These are phyloP conservation scores for Hippopotamyrus pictus DNA, from an alignment of 2,797 vertebrate genomes.

Conservation along the genomic window DNA sequence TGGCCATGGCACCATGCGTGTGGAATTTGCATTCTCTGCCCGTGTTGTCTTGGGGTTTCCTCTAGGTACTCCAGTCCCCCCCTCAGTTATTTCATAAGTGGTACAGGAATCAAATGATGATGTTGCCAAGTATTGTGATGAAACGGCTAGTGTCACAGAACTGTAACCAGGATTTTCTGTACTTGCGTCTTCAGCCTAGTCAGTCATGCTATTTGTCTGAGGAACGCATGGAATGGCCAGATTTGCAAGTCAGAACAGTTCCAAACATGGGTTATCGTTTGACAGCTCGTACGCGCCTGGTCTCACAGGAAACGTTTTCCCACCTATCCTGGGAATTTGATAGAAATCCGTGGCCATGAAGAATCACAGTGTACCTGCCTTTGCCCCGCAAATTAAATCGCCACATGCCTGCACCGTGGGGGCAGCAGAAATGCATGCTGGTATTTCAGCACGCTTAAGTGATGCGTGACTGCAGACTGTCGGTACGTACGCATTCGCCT, in stretches of 20 bases:
- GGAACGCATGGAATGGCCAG: background rate
- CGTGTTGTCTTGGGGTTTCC: no score
- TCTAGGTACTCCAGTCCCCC: background rate
- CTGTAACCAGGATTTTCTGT: constrained; percentile 32
- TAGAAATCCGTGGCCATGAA: background rate
- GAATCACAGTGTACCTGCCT: background rate
- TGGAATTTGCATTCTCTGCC: background rate
- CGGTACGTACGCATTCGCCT: background rate
- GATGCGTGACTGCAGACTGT: background rate
- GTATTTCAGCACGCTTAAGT: background rate
- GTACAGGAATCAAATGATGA: constrained; percentile 10
- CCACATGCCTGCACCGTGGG: background rate
- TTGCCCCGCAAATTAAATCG: background rate
- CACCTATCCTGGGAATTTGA: background rate
- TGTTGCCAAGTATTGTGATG: constrained; percentile 26
- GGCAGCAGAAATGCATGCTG: background rate
- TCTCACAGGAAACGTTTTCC: background rate
- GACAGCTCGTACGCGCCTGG: background rate
- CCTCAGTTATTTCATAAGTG: background rate
- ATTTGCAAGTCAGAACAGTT: constrained; percentile 23
- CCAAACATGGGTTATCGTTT: constrained; percentile 32
- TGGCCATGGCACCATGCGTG: background rate
- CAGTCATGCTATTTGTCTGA: constrained; percentile 38
- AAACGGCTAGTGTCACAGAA: background rate
- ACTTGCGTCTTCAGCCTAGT: constrained; percentile 34